phyloP scores from a whole-genome alignment of 2,113 vertebrate genomes.

The Aviceda subcristata region DNA sequence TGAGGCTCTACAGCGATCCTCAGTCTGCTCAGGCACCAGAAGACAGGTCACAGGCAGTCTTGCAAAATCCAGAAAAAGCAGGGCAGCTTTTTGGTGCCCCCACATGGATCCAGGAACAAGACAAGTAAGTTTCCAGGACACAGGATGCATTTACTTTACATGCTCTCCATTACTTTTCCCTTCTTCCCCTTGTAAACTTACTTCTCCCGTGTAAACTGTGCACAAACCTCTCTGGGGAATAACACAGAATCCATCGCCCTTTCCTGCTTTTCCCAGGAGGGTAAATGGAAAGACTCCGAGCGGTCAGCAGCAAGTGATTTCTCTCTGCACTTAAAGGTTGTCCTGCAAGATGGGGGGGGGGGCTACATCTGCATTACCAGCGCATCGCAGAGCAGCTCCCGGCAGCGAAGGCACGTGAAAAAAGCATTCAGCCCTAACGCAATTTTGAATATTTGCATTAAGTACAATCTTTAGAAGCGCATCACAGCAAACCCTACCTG shows the following conservation, averaged over 20 bases:
- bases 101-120: not conserved
- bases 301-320: accelerated
- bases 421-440: too few species aligned
- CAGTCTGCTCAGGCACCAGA: not conserved
- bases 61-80: not conserved
- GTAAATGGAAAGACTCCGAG: not conserved
- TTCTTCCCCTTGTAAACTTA: not conserved
- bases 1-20: not conserved
- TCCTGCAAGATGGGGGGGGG: not conserved
- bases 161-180: not conserved
- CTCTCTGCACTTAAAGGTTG: not conserved
- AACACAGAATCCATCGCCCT: not conserved
- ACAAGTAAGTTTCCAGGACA: not conserved
- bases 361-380: not conserved
- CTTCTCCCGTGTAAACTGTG: not conserved
- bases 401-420: not conserved
- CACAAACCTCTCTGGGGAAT: not conserved
- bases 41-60: not conserved
- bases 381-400: not conserved
- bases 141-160: not conserved
- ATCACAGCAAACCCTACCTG: not conserved
- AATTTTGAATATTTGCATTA: not conserved
- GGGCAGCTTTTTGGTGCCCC: not conserved
- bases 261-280: not conserved
- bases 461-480: not conserved